Percentiles rank a stretch among this genome's conserved stretches.
phyloP scores from a whole-genome alignment of 2,888 invertebrate genomes.

The Nomada ruficornis region DNA sequence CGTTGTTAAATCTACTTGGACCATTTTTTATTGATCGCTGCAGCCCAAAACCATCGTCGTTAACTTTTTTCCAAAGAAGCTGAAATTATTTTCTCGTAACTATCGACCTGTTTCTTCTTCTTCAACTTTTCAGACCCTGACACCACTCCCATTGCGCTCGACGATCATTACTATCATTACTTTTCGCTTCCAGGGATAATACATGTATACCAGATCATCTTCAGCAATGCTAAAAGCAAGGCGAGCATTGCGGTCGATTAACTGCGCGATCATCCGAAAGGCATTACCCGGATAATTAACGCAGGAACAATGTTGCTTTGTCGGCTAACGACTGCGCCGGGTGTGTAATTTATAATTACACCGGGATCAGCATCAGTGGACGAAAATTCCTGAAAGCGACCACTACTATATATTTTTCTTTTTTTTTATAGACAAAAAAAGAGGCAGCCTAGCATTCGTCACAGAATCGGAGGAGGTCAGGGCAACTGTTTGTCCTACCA shows the following conservation, averaged over 20 bases:
- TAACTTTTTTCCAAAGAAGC: neutral
- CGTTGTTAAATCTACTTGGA: neutral
- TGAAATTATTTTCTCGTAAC: neutral
- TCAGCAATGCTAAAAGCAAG: no score
- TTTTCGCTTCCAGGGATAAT: neutral
- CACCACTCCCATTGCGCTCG: no score
- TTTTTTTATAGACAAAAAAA: neutral
- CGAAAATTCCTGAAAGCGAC: no score
- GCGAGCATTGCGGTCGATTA: neutral
- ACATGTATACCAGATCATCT: no score
- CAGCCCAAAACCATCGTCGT: no score
- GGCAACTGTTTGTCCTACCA: constrained; percentile 36
- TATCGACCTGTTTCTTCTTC: no score
- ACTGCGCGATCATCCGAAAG: constrained; percentile 18
- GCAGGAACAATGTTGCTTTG: constrained; percentile 14
- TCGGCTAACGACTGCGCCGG: neutral
- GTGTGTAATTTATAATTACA: constrained; percentile 36
- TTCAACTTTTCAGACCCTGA: no score
- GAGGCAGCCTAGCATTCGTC: constrained; percentile 2
- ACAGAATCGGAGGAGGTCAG: constrained; percentile 56
- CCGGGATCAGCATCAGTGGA: neutral
- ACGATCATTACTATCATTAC: neutral
- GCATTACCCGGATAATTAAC: constrained; percentile 18
- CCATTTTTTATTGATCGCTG: neutral
- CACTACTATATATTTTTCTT: no score